Evolutionary conservation across 2,888 invertebrate genomes (phyloP).

Genomic region (Ochropleura leucogaster): DNA sequence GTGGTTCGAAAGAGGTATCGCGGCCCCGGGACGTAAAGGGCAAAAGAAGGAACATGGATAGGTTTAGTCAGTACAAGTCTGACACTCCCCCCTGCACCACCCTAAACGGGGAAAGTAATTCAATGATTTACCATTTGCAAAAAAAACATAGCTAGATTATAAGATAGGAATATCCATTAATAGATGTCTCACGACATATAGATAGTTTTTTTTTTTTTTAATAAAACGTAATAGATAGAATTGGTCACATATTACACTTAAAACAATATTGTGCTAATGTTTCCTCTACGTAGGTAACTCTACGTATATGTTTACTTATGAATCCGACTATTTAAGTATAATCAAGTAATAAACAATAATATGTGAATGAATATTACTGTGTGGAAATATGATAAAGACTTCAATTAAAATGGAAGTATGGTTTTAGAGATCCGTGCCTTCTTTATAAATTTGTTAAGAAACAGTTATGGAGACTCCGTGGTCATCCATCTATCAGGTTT

Average conservation of each 20-base stretch:
- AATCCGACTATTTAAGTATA: slow-evolving; percentile 14
- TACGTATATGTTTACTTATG: background rate
- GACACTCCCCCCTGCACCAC: too few relatives aligned
- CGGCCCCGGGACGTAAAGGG: too few relatives aligned
- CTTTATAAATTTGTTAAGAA: too few relatives aligned
- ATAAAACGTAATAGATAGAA: too few relatives aligned
- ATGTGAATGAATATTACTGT: slow-evolving; percentile 13
- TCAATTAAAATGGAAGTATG: slow-evolving; percentile 6
- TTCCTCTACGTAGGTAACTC: slow-evolving; percentile 5
- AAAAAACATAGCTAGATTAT: background rate
- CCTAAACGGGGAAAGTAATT: too few relatives aligned
- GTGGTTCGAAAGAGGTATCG: too few relatives aligned
- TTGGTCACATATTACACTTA: background rate
- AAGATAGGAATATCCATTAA: background rate
- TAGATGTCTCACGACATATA: background rate
- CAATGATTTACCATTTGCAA: background rate
- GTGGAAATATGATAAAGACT: slow-evolving; percentile 10
- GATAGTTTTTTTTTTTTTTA: too few relatives aligned
- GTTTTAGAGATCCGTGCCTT: background rate
- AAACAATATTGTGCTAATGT: slow-evolving; percentile 25
- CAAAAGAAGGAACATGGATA: too few relatives aligned
- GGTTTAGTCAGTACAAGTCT: too few relatives aligned
- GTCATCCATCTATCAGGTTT: background rate
- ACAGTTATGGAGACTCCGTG: too few relatives aligned
- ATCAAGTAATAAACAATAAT: slow-evolving; percentile 8